A percentile compares a stretch with the other conserved stretches of the same genome.
Conservation (phyloP, 2,888 invertebrate genomes). For the Papilio gigon region DNA sequence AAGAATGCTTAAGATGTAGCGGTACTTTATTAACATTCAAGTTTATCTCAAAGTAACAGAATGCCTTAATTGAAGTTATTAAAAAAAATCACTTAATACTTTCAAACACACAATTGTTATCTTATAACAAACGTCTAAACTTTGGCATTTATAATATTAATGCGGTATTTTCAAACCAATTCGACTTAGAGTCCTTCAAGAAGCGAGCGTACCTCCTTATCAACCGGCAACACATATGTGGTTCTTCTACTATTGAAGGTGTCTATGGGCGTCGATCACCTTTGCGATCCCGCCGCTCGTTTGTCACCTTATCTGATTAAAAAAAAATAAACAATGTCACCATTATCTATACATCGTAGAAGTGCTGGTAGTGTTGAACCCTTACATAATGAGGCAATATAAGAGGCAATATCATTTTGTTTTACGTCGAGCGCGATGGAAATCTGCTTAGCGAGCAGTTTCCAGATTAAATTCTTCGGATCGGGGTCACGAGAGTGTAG, state of each 20-base stretch:
- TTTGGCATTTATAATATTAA: no score
- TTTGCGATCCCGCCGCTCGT: no score
- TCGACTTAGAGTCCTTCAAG: no score
- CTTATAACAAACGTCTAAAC: no score
- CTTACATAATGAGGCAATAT: slow-evolving; percentile 25
- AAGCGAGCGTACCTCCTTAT: no score
- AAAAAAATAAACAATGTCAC: neutral
- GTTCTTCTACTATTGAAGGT: no score
- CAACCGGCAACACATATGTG: no score
- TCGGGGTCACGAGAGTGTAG: slow-evolving; percentile 58
- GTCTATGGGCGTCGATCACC: no score
- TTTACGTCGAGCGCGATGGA: slow-evolving; percentile 59
- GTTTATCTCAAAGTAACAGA: slow-evolving; percentile 7
- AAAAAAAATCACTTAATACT: no score
- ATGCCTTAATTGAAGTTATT: neutral
- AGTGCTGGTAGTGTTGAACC: slow-evolving; percentile 13
- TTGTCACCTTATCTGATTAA: no score
- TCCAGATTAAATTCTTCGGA: slow-evolving; percentile 75
- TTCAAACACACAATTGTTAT: no score
- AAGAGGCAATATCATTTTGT: slow-evolving; percentile 49
- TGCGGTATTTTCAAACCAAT: no score
- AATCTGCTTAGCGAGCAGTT: slow-evolving; percentile 76
- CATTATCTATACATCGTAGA: neutral
- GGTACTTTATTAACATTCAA: neutral
- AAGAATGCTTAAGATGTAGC: neutral